Conservation (phyloP, 2,888 invertebrate species). For the Imbricaverruca yamaguchii region DNA sequence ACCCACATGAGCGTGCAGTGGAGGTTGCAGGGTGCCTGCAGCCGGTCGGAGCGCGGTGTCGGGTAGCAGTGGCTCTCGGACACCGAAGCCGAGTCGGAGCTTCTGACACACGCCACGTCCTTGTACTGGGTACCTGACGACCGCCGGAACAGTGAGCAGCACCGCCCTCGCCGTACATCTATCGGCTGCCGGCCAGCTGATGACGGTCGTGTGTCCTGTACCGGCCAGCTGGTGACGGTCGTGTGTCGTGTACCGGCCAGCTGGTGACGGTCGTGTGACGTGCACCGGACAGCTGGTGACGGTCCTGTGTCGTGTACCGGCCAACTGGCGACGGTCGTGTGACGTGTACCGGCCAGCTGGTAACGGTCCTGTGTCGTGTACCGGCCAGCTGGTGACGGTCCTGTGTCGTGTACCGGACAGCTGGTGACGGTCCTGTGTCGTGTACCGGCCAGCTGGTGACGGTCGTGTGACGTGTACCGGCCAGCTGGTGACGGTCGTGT, state of each 20-base stretch:
- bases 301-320: too few relatives aligned
- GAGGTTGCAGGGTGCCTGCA: constrained; percentile 51
- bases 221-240: background rate
- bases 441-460: background rate
- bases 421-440: background rate
- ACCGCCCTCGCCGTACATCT: too few relatives aligned
- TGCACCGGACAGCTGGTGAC: background rate
- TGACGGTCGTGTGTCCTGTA: background rate
- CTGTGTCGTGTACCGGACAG: background rate
- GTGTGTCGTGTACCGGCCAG: background rate
- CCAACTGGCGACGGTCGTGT: too few relatives aligned
- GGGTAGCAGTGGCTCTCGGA: constrained; percentile 43
- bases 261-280: background rate
- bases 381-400: background rate
- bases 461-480: background rate
- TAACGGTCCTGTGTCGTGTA: background rate
- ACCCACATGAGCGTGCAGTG: constrained; percentile 40
- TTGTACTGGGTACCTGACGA: background rate
- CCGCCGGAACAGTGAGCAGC: background rate
- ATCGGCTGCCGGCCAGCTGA: background rate
- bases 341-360: background rate
- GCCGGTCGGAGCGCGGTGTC: constrained; percentile 47
- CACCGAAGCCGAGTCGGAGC: constrained; percentile 41
- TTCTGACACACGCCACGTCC: constrained; percentile 42
- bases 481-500: background rate